phyloP scores from a whole-genome alignment of 2,888 invertebrate species.

The Tuta absoluta region DNA sequence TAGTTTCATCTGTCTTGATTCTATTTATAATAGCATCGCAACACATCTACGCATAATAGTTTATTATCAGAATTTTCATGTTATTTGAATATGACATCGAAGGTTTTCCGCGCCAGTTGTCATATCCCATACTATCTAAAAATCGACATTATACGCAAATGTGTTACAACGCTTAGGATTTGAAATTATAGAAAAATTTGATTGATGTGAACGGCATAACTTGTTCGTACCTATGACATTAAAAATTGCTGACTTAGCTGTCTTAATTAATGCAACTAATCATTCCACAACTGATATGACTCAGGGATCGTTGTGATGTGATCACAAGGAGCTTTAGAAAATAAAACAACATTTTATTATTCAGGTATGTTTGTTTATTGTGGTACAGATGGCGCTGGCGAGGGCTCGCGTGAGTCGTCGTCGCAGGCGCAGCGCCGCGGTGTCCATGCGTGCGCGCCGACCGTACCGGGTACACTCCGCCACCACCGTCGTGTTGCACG shows the following conservation, averaged over 20 bases:
- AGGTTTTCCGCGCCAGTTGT: not conserved
- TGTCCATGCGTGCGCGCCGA: constrained; percentile 60
- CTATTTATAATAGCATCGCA: too few species aligned
- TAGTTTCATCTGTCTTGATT: not conserved
- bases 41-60: too few species aligned
- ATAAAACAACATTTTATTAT: constrained; percentile 18
- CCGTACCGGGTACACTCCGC: constrained; percentile 66
- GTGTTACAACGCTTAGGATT: not conserved
- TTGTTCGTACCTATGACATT: too few species aligned
- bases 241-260: too few species aligned
- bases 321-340: not conserved
- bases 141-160: too few species aligned
- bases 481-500: constrained; percentile 73
- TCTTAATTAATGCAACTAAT: not conserved
- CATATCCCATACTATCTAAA: too few species aligned
- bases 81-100: not conserved
- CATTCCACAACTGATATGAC: too few species aligned
- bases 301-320: not conserved
- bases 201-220: too few species aligned
- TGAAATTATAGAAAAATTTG: too few species aligned
- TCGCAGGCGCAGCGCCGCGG: constrained; percentile 60
- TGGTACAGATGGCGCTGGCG: constrained; percentile 51
- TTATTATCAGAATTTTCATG: not conserved
- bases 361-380: constrained; percentile 55
- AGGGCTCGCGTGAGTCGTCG: constrained; percentile 55